Evolutionary conservation across 2,113 vertebrate species (phyloP), one percentile per base, ranked within the genome.

Genomic region (Formicarius rufipectus): DNA sequence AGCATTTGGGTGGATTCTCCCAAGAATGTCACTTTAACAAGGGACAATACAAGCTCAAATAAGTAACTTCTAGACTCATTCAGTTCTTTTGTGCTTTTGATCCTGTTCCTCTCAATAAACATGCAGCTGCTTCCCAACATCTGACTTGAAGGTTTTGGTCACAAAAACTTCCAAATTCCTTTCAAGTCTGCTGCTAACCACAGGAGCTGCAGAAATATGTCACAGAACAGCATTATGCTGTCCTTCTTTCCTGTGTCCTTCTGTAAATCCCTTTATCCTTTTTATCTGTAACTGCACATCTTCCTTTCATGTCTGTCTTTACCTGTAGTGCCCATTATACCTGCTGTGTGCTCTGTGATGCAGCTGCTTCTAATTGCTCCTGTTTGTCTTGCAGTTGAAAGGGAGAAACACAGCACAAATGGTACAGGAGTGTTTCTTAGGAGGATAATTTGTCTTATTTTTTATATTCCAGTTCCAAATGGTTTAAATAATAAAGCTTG

Each of bases 291-390:
- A 42, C 35, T 60, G 14, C 59, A 91, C 10, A 37, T 77, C n/a
- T 74, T 77, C 33, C 40, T 56, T 83, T 59, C 16, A 47, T 45
- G 30, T 67, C 10, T 67, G 69, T 84, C n/a, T 69, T 84, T 44
- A 40, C 20, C 17, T 1, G 8, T 6, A 33, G 21, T 8, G 9
- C 66, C 10, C 1, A 0, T 69, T 66, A 1, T 25, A 3, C 40
- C 72, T 63, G 20, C 66, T 50, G 6, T 42, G 35, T 53, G 45
- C 24, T 76, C 49, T 56, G 49, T 73, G 39, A 8, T 55, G 27
- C 10, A 59, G 59, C 58, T 74, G 3, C 50, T 86, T 50, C 79
- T 24, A 37, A 17, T n/a, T 83, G 24, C 39, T 91, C 12, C 47
- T 39, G 15, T 83, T 94, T 63, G 25, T 44, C 42, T 56, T 37